Percentiles rank a stretch among this genome's conserved stretches.
phyloP scores from a whole-genome alignment of 2,797 vertebrate species.

The Merluccius polli region DNA sequence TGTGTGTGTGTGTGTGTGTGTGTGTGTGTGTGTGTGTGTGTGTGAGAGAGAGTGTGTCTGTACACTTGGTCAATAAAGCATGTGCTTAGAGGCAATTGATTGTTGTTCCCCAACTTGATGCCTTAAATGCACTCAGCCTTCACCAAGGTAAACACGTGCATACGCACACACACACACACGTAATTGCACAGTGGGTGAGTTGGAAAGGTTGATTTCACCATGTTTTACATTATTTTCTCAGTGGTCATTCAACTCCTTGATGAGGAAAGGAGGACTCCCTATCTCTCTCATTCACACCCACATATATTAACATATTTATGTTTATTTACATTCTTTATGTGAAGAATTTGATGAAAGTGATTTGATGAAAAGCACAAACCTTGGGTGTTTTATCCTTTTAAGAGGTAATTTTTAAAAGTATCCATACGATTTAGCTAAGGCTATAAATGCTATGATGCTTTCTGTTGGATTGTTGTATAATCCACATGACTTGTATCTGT shows the following conservation, averaged over 20 bases:
- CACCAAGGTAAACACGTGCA: conserved; percentile 54
- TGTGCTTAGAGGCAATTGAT: conserved; percentile 74
- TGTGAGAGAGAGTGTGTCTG: not conserved
- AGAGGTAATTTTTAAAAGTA: too few species aligned
- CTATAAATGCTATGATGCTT: too few species aligned
- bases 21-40: not conserved
- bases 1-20: not conserved
- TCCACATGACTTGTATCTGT: too few species aligned
- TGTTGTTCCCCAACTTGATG: conserved; percentile 53
- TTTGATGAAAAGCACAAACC: too few species aligned
- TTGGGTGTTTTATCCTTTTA: too few species aligned
- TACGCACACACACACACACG: conserved; percentile 7
- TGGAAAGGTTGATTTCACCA: not conserved
- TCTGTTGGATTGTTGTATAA: too few species aligned
- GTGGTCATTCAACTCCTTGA: not conserved
- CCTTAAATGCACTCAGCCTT: conserved; percentile 45
- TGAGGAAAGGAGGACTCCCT: too few species aligned
- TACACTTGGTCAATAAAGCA: conserved; percentile 63
- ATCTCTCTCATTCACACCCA: too few species aligned
- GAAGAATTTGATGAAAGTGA: too few species aligned
- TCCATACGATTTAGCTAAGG: too few species aligned
- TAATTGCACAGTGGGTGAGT: not conserved
- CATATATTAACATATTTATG: too few species aligned
- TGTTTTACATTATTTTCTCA: not conserved
- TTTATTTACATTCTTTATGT: too few species aligned